A percentile compares a stretch with the other conserved stretches of the same genome.
Conservation (phyloP, 1,140 invertebrate species). For the Lucilia sericata region DNA sequence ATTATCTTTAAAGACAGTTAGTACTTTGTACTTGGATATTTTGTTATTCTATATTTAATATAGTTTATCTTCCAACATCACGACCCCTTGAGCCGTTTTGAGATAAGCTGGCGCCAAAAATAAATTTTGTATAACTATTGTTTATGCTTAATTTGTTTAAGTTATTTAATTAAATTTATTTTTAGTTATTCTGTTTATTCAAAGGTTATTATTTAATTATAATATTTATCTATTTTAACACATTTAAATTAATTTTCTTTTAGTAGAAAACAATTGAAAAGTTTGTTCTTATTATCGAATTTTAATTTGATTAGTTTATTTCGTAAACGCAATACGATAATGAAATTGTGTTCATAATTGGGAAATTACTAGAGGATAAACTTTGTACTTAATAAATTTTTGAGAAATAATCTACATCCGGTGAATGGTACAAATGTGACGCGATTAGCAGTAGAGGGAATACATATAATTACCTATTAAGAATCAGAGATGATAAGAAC, state of each 20-base stretch:
- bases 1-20: not conserved
- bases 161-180: conserved; percentile 9
- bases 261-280: not conserved
- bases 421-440: no score
- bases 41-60: not conserved
- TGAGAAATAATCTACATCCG: no score
- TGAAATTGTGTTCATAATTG: no score
- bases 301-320: no score
- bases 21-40: not conserved
- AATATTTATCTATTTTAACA: not conserved
- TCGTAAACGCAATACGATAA: no score
- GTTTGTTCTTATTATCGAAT: no score
- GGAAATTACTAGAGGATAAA: not conserved
- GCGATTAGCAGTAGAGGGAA: no score
- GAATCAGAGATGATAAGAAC: no score
- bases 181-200: not conserved
- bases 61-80: not conserved
- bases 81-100: not conserved
- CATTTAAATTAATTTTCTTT: conserved; percentile 13
- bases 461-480: no score
- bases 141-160: not conserved
- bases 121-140: not conserved
- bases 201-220: not conserved
- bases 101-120: conserved; percentile 3
- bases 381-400: not conserved